These are phyloP conservation scores for Drosophila limbata DNA, from an alignment of 2,888 invertebrate species.

Conservation along the genomic window DNA sequence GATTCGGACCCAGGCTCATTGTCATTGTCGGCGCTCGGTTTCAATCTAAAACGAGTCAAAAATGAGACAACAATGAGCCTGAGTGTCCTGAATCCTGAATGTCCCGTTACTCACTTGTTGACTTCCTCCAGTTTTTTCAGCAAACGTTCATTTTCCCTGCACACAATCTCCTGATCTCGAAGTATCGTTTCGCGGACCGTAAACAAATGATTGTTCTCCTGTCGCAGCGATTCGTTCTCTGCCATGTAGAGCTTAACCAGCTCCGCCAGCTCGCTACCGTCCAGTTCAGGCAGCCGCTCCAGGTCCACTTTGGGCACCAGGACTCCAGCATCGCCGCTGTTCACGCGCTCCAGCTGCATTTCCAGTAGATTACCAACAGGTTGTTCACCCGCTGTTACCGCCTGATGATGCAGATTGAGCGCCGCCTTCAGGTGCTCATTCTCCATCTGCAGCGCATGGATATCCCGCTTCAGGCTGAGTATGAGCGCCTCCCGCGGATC, in stretches of 20 bases:
- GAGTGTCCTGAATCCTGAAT: slow-evolving; percentile 25
- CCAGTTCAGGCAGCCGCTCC: slow-evolving; percentile 90
- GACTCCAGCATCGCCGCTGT: slow-evolving; percentile 58
- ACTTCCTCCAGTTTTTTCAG: slow-evolving; percentile 95
- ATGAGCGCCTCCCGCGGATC: slow-evolving; percentile 97
- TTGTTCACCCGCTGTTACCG: slow-evolving; percentile 73
- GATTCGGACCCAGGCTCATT: slow-evolving; percentile 63
- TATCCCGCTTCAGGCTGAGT: slow-evolving; percentile 94
- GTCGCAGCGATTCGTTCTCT: slow-evolving; percentile 91
- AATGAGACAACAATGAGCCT: slow-evolving; percentile 80
- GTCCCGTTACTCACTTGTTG: slow-evolving; percentile 89
- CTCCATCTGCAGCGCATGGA: slow-evolving; percentile 93
- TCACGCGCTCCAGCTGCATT: slow-evolving; percentile 59
- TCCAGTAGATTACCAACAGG: slow-evolving; percentile 59
- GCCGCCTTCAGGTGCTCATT: slow-evolving; percentile 94
- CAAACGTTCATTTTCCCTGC: slow-evolving; percentile 95
- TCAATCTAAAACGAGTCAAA: slow-evolving; percentile 78
- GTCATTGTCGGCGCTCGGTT: slow-evolving; percentile 79
- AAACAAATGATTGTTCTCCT: slow-evolving; percentile 94
- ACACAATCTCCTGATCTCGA: slow-evolving; percentile 95
- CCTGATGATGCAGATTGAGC: slow-evolving; percentile 88
- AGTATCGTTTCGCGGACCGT: slow-evolving; percentile 91
- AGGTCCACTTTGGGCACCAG: slow-evolving; percentile 88
- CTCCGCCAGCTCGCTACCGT: slow-evolving; percentile 92
- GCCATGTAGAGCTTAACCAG: slow-evolving; percentile 94